These are phyloP conservation scores for Ctenopoma kingsleyae DNA, from an alignment of 2,797 vertebrate species.

Conservation along the genomic window DNA sequence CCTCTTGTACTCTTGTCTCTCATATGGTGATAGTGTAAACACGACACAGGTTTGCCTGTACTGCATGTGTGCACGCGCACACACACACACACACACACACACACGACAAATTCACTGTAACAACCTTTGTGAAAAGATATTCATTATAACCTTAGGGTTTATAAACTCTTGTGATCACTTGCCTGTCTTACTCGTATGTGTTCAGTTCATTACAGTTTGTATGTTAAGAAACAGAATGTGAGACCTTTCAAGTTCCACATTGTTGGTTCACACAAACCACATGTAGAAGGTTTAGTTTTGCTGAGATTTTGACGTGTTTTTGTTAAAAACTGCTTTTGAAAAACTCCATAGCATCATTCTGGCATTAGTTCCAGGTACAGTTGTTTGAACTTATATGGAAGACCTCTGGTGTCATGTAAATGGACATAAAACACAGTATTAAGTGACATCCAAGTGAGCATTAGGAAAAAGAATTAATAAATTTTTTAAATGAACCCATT, in stretches of 20 bases:
- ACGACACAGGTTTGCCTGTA: constrained; percentile 14
- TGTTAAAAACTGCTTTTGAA: neutral
- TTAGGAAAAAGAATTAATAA: too few relatives aligned
- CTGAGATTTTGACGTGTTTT: neutral
- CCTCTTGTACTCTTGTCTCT: constrained; percentile 37
- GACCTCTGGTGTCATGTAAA: too few relatives aligned
- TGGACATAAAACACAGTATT: too few relatives aligned
- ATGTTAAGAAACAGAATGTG: neutral
- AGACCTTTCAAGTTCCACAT: neutral
- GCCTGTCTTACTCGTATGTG: neutral
- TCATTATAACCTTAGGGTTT: neutral
- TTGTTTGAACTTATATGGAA: too few relatives aligned
- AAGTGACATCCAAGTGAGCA: too few relatives aligned
- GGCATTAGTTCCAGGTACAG: too few relatives aligned
- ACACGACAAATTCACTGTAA: constrained; percentile 15
- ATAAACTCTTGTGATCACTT: neutral
- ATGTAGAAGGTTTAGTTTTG: neutral
- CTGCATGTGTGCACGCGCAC: constrained; percentile 7
- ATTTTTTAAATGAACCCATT: too few relatives aligned
- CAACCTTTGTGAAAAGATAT: constrained; percentile 2
- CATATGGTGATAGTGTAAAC: constrained; percentile 56
- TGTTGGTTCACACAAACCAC: neutral
- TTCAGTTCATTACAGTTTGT: neutral
- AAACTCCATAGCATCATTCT: too few relatives aligned
- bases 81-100: neutral